phyloP scores from a whole-genome alignment of 2,888 invertebrate species.

The Dastarcus helophoroides region DNA sequence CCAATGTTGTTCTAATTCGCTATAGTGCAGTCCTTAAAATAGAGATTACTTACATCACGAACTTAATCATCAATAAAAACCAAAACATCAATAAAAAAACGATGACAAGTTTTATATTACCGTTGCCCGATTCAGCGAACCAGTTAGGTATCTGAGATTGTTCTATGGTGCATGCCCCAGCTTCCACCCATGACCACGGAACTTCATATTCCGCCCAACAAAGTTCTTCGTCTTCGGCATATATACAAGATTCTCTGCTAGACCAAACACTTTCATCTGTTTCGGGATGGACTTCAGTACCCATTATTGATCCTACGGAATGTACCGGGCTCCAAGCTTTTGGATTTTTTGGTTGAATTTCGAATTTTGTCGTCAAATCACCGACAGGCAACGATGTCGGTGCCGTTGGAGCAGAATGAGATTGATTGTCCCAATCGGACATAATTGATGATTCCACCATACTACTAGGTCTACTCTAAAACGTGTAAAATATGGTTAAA shows the following conservation, averaged over 20 bases:
- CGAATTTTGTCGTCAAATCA: conserved; percentile 51
- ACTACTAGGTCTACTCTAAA: conserved; percentile 41
- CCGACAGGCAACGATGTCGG: conserved; percentile 53
- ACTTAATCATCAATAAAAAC: conserved; percentile 45
- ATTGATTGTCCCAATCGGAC: conserved; percentile 55
- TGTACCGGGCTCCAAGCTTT: conserved; percentile 83
- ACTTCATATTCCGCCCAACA: conserved; percentile 73
- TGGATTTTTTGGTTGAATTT: conserved; percentile 64
- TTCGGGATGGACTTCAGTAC: conserved; percentile 77
- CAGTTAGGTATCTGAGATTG: conserved; percentile 65
- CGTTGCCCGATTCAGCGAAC: conserved; percentile 34
- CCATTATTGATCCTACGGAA: conserved; percentile 73
- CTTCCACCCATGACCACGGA: conserved; percentile 70
- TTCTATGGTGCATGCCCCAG: conserved; percentile 61
- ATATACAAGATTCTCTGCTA: conserved; percentile 61
- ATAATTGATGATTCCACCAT: conserved; percentile 45
- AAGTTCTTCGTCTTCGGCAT: conserved; percentile 67
- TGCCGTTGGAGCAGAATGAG: conserved; percentile 58
- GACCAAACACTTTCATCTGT: conserved; percentile 72
- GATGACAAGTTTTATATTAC: too few species aligned
- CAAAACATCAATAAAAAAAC: conserved; percentile 15
- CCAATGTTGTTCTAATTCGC: conserved; percentile 64
- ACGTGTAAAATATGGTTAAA: too few species aligned
- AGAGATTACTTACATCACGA: background rate
- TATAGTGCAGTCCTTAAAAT: conserved; percentile 16